phyloP scores from a whole-genome alignment of 2,888 invertebrate genomes.

The Osedax fenrisi region DNA sequence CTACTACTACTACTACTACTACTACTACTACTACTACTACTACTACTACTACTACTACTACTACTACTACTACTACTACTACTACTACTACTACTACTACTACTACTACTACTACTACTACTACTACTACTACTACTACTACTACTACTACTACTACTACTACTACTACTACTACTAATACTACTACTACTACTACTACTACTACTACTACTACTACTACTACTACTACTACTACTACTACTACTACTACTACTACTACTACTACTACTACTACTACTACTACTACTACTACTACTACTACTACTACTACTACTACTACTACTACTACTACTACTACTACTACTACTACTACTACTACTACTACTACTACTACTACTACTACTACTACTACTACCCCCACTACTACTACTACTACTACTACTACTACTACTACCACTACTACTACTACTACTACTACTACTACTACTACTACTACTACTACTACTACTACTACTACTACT shows the following conservation, averaged over 20 bases:
- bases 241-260: conserved; percentile 26
- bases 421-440: conserved; percentile 28
- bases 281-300: conserved; percentile 18
- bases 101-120: conserved; percentile 26
- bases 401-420: conserved; percentile 14
- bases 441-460: conserved; percentile 27
- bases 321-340: conserved; percentile 22
- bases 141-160: conserved; percentile 28
- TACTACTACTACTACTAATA: not conserved
- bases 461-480: conserved; percentile 27
- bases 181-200: not conserved
- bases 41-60: conserved; percentile 29
- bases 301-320: conserved; percentile 21
- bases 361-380: not conserved
- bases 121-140: conserved; percentile 30
- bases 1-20: conserved; percentile 30
- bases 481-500: conserved; percentile 23
- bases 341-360: not conserved
- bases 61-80: conserved; percentile 30
- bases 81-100: conserved; percentile 29
- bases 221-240: conserved; percentile 28
- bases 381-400: not conserved
- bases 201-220: conserved; percentile 27
- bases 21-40: conserved; percentile 29
- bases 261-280: conserved; percentile 26